A percentile compares a stretch with the other conserved stretches of the same genome.
These are phyloP conservation scores for Otocyon megalotis DNA, from an alignment of 2,113 vertebrate genomes.

Conservation along the genomic window DNA sequence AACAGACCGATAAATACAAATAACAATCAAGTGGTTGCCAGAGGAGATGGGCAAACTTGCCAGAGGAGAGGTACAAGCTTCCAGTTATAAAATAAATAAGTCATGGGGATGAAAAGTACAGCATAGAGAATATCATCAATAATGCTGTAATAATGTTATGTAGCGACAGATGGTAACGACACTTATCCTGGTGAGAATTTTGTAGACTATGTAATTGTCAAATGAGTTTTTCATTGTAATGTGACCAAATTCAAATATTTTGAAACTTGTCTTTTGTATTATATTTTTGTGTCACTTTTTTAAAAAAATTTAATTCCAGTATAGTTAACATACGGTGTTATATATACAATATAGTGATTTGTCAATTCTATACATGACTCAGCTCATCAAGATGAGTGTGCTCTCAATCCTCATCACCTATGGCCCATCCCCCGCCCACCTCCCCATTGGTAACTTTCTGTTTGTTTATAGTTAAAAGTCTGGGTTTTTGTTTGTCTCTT, in stretches of 20 bases:
- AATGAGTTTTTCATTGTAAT: conserved; percentile 27
- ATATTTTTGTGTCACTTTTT: not conserved
- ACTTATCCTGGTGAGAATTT: not conserved
- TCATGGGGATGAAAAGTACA: not conserved
- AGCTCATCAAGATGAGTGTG: not conserved
- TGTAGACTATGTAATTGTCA: not conserved
- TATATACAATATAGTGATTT: not conserved
- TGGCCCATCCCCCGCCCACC: not conserved
- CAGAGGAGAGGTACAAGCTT: not conserved
- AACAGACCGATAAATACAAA: not conserved
- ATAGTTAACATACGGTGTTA: not conserved
- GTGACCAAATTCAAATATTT: conserved; percentile 46
- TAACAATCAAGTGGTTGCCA: not conserved
- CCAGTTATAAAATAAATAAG: not conserved
- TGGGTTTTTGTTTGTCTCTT: not conserved
- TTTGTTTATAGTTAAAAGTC: not conserved
- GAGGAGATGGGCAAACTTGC: not conserved
- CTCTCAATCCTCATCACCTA: not conserved
- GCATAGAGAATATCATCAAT: not conserved
- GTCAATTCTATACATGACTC: not conserved
- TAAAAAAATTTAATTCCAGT: not conserved
- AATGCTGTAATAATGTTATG: not conserved
- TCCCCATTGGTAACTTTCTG: not conserved
- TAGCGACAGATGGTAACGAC: not conserved
- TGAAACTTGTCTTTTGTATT: not conserved